These are phyloP conservation scores for Darevskia mixta DNA, from an alignment of 2,797 vertebrate species.

Conservation along the genomic window DNA sequence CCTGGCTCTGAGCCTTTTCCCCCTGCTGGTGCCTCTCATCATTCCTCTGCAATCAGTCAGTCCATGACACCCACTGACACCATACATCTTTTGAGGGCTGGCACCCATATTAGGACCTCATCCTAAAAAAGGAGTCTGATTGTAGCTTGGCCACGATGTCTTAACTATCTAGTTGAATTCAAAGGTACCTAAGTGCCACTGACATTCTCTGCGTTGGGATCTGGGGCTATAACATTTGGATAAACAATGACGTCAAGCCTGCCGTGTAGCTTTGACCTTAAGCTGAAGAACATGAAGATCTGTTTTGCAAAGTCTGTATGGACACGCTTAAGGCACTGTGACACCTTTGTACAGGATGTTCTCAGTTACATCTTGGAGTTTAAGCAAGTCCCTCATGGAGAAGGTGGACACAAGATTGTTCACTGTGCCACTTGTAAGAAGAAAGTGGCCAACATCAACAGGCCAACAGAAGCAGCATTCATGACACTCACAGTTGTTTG, in stretches of 20 bases:
- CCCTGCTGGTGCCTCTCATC: no score
- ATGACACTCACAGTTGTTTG: background rate
- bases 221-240: background rate
- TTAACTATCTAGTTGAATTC: background rate
- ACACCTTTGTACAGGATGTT: background rate
- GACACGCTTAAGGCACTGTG: background rate
- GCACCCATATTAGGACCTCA: background rate
- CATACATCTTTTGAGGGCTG: no score
- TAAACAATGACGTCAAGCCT: background rate
- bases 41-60: no score
- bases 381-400: background rate
- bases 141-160: background rate
- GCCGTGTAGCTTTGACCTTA: background rate
- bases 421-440: background rate
- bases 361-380: background rate
- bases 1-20: no score
- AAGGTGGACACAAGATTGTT: background rate
- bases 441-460: background rate
- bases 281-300: background rate
- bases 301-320: background rate
- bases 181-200: background rate
- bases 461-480: background rate
- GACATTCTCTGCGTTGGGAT: background rate
- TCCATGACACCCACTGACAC: background rate
- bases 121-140: background rate